Conservation (phyloP, 2,797 vertebrate species). For the Characodon lateralis region DNA sequence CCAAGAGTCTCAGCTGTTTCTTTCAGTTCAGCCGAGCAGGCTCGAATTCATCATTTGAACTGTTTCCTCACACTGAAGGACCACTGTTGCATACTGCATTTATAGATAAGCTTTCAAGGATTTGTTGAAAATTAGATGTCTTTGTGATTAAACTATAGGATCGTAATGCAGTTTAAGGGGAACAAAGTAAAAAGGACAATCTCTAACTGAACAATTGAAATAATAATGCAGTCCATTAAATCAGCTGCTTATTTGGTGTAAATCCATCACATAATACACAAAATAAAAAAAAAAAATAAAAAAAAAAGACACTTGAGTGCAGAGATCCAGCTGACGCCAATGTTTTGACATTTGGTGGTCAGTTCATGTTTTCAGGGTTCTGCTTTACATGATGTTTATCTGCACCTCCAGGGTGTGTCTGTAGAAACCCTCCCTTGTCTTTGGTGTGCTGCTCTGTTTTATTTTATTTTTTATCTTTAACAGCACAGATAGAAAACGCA, state of each 20-base stretch:
- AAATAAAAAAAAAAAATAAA: not conserved
- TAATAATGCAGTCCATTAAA: slow-evolving; percentile 29
- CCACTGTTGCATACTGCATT: slow-evolving; percentile 30
- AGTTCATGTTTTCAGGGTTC: not conserved
- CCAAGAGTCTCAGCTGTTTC: slow-evolving; percentile 35
- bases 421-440: not conserved
- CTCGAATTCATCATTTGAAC: slow-evolving; percentile 29
- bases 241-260: slow-evolving; percentile 25
- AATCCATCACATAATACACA: slow-evolving; percentile 11
- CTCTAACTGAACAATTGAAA: slow-evolving; percentile 18
- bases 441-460: not conserved
- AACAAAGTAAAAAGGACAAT: slow-evolving; percentile 39
- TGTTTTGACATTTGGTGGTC: not conserved
- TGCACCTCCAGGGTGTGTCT: not conserved
- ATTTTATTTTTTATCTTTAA: not conserved
- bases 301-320: slow-evolving; percentile 6
- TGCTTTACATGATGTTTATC: not conserved
- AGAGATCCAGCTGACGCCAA: not conserved
- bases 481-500: not conserved
- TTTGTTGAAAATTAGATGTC: slow-evolving; percentile 21
- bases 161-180: slow-evolving; percentile 1
- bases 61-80: slow-evolving; percentile 33
- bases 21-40: slow-evolving; percentile 33
- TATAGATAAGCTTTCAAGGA: slow-evolving; percentile 8
- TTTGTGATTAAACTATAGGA: slow-evolving; percentile 12